phyloP scores from a whole-genome alignment of 2,113 vertebrate species.

The Alosa alosa region DNA sequence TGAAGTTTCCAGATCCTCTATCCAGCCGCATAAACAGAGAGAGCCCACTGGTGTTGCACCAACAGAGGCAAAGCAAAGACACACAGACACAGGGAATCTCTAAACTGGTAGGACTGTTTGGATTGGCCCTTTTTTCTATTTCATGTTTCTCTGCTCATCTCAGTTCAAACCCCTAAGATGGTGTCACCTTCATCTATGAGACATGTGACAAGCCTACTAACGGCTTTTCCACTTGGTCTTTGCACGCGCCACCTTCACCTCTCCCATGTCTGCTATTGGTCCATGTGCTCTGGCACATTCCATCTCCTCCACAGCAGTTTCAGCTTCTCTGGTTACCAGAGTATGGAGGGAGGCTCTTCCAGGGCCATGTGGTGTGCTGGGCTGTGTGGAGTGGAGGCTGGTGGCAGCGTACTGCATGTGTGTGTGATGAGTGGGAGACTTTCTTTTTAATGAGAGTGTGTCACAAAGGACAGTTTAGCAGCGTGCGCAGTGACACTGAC shows the following conservation, averaged over 20 bases:
- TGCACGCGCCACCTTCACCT: not conserved
- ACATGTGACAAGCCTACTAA: not conserved
- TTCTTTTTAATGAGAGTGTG: slow-evolving; percentile 16
- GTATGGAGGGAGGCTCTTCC: not conserved
- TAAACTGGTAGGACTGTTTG: not conserved
- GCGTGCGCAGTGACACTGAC: not conserved
- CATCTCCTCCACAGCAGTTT: not conserved
- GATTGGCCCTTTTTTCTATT: not conserved
- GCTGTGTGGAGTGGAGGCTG: not conserved
- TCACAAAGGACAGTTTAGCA: not conserved
- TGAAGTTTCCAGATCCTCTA: not conserved
- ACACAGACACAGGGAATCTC: not conserved
- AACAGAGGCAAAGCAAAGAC: not conserved
- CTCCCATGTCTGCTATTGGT: not conserved
- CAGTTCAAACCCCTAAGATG: not conserved
- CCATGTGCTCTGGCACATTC: not conserved
- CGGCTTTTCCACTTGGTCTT: not conserved
- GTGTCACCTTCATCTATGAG: not conserved
- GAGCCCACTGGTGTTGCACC: not conserved
- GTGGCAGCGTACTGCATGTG: not conserved
- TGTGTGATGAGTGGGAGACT: slow-evolving; percentile 4
- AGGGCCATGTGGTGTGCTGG: not conserved
- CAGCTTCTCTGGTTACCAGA: not conserved
- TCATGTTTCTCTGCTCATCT: not conserved
- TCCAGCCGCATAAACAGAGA: not conserved